Evolutionary conservation across 2,888 invertebrate species (phyloP), one percentile per base, ranked within the genome.

Genomic region (Acrocera orbiculus): DNA sequence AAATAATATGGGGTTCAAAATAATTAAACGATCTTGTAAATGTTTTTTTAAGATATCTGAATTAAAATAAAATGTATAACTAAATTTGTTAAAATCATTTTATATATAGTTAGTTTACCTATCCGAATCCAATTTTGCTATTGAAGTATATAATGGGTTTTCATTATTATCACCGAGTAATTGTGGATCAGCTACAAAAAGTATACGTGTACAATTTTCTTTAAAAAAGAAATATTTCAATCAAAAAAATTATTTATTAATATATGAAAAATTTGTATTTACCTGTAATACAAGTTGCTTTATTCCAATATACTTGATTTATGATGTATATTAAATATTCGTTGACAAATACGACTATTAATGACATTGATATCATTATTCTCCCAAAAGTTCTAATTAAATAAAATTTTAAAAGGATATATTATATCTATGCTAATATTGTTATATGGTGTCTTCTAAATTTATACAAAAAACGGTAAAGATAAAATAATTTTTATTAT

Each of bases 131-230:
- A 80, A 86, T 47, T 80, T 70, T 20, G 77, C 72, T 22, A 92
- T 50, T 31, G 67, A 65, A 32, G 79, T 81, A 22, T 79, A 63
- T 29, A 69, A 65, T 34, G 69, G 64, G 4, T 70, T 61, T 34
- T 85, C 87, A 48, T 77, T 73, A 24, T 67, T 59, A 44, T 82
- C 74, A 1, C 93, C 95, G 44, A 90, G 71, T 39, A 95, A 71
- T 60, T 95, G 95, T 13, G 93, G 92, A 61, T 95, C 95, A 5
- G 90, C 87, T 32, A 86, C 76, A 32, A 81, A 66, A 30, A 82
- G 54, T 35, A 82, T 62, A 46, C 66, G 70, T 5, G 72, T 69
- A 44, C 77, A 76, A 35, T 66, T 63, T 5, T 50, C 60, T 59
- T 30, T 25, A 46, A 41, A 36, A 30, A 36, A 32, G 26, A 26